phyloP scores from a whole-genome alignment of 2,888 invertebrate genomes.

The Candidula unifasciata region DNA sequence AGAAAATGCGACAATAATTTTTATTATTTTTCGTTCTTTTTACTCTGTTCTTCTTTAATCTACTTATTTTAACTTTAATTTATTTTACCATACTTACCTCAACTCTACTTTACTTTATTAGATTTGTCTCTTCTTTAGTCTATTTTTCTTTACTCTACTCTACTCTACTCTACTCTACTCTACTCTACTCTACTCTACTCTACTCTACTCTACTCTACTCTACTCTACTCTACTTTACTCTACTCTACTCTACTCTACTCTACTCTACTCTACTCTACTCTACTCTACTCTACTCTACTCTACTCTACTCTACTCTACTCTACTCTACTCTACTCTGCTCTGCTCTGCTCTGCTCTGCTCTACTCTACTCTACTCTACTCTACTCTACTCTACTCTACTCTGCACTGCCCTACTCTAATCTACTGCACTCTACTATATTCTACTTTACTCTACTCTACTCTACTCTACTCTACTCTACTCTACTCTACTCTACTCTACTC shows the following conservation, averaged over 20 bases:
- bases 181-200: not conserved
- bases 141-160: not conserved
- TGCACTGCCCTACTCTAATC: not conserved
- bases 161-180: slow-evolving; percentile 1
- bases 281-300: not conserved
- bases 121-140: not conserved
- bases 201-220: not conserved
- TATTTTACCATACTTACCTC: not conserved
- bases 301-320: not conserved
- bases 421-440: not conserved
- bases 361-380: slow-evolving; percentile 7
- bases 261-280: not conserved
- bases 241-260: not conserved
- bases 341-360: not conserved
- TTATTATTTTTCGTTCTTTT: no score
- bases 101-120: slow-evolving; percentile 1
- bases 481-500: slow-evolving; percentile 11
- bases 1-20: no score
- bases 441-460: not conserved
- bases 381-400: slow-evolving; percentile 7
- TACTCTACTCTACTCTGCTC: not conserved
- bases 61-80: not conserved
- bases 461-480: not conserved
- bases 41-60: not conserved
- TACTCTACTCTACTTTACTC: not conserved